Base-by-base conservation (phyloP, 2,113 vertebrate species). In the Cyprinus carpio region DNA sequence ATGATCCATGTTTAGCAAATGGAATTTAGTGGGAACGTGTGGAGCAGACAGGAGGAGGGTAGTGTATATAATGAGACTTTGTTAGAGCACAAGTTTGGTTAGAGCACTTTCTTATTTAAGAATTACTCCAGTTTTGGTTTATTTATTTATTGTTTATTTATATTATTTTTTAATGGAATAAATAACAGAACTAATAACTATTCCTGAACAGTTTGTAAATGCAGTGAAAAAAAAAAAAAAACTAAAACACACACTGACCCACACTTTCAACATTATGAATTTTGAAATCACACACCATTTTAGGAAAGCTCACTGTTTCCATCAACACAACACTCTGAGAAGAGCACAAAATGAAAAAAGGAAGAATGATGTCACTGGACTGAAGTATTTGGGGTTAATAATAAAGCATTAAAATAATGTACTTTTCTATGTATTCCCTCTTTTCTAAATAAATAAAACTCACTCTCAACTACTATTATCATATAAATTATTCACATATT, bases 1-100 rank as follows among this genome's bases (percentile, higher is more conserved):
- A 49, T 54, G 46, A 29, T 31, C 75, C 75, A 65, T 64, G 58
- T 43, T 64, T 62, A 25, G 34, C 56, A 27, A 80, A 64, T 25
- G 23, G 77, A 31, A 76, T 76, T 54, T 12, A 75, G 43, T 75
- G 15, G 77, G 56, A 62, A 64, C 64, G 77, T 25, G 13, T 76
- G 46, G 29, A 78, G 75, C 11, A 77, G 8, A 71, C 20, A 72
- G 2, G 5, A 7, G 12, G 23, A 25, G 23, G 6, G 72, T 25
- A 6, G 9, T n/a, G 56, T n/a, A 8, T 60, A 60, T 60, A 60
- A 49, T 6, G 0, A 75, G 40, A 25, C 23, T 6, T 5, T n/a
- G n/a, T n/a, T n/a, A n/a, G n/a, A n/a, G n/a, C n/a, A 74, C 46
- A 75, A 3, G n/a, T 27, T 27, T 72, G 34, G 16, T 20, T 34